Percentiles rank a stretch among this genome's conserved stretches.
These are phyloP conservation scores for Phylloscopus collybita DNA, from an alignment of 2,797 vertebrate genomes.

Conservation along the genomic window DNA sequence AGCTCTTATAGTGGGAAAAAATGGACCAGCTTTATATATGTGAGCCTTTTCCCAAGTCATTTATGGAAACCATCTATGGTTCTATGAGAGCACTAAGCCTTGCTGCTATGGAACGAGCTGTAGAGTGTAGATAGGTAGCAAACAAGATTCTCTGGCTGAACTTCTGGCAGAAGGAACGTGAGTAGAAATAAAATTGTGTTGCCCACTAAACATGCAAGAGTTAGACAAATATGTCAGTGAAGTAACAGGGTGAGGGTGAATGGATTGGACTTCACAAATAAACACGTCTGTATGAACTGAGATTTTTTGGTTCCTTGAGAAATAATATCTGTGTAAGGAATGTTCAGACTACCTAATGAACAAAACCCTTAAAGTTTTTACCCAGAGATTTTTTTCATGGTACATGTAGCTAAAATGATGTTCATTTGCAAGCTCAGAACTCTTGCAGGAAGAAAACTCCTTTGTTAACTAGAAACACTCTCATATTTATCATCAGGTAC, in stretches of 20 bases:
- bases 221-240: conserved; percentile 6
- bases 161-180: not conserved
- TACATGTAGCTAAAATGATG: not conserved
- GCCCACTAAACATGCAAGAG: not conserved
- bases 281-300: not conserved
- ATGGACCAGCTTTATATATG: not conserved
- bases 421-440: not conserved
- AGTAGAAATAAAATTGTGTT: not conserved
- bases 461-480: not conserved
- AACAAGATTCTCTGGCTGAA: conserved; percentile 39
- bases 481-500: not conserved
- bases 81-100: not conserved
- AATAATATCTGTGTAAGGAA: not conserved
- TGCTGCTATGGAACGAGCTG: not conserved
- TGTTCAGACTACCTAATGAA: not conserved
- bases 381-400: not conserved
- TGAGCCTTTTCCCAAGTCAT: not conserved
- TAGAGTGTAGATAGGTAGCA: not conserved
- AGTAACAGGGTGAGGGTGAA: not conserved
- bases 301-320: not conserved
- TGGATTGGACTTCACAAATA: not conserved
- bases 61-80: not conserved
- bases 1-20: not conserved
- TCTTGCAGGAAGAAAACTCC: not conserved
- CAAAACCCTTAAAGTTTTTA: not conserved